Percentiles rank a stretch among this genome's conserved stretches.
Conservation (phyloP, 2,113 vertebrate genomes). For the Thermophis baileyi region DNA sequence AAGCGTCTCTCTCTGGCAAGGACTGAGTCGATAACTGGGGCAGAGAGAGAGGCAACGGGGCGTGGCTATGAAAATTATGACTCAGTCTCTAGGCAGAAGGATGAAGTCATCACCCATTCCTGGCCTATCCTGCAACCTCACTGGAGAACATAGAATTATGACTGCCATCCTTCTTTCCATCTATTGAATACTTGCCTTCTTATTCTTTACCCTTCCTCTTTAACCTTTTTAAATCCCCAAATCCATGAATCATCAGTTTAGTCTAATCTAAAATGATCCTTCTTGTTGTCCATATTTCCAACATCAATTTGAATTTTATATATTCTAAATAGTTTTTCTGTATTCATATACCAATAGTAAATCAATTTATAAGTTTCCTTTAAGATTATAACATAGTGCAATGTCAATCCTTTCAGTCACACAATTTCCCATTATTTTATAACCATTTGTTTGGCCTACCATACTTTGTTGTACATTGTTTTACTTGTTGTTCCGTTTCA, state of each 20-base stretch:
- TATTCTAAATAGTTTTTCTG: background rate
- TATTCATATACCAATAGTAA: background rate
- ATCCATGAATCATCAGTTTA: background rate
- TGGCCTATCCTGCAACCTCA: too few relatives aligned
- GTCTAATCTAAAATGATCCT: background rate
- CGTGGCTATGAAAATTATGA: too few relatives aligned
- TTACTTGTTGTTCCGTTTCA: background rate
- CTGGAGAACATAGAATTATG: background rate
- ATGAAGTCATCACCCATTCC: too few relatives aligned
- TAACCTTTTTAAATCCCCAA: background rate
- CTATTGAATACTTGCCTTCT: background rate
- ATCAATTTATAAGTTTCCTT: background rate
- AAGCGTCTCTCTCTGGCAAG: too few relatives aligned
- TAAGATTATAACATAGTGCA: background rate
- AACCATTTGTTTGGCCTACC: background rate
- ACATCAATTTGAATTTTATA: background rate
- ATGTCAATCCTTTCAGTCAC: background rate
- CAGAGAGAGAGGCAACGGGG: too few relatives aligned
- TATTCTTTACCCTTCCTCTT: background rate
- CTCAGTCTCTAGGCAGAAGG: too few relatives aligned
- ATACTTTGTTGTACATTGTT: background rate
- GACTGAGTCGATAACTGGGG: too few relatives aligned
- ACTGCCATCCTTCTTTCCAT: background rate
- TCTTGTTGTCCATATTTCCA: background rate
- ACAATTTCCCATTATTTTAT: background rate